A percentile compares a stretch with the other conserved stretches of the same genome.
Evolutionary conservation across 2,113 vertebrate species (phyloP).

Genomic region (Crocuta crocuta): DNA sequence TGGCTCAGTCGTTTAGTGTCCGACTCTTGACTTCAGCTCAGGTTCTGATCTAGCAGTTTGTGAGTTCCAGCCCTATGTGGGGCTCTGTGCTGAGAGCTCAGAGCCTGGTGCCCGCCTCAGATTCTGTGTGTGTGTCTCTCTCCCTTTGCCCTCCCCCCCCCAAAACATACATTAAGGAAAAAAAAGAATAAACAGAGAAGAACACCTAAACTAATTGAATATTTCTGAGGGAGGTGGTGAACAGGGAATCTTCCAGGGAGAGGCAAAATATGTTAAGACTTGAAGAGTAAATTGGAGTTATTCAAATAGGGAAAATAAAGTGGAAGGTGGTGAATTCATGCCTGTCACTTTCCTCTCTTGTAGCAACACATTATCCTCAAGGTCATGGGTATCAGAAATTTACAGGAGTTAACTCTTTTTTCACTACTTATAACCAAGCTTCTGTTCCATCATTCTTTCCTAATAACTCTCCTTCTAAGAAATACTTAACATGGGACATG

Average conservation of each 20-base stretch:
- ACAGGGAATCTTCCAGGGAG: not conserved
- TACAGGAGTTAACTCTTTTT: not conserved
- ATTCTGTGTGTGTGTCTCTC: too few relatives aligned
- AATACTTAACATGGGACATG: not conserved
- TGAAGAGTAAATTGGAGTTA: not conserved
- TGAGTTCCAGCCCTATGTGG: too few relatives aligned
- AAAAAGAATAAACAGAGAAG: not conserved
- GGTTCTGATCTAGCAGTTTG: too few relatives aligned
- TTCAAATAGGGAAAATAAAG: not conserved
- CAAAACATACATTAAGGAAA: too few relatives aligned
- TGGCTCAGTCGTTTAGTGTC: too few relatives aligned
- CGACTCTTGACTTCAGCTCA: too few relatives aligned
- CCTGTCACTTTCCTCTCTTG: not conserved
- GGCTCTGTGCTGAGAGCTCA: too few relatives aligned
- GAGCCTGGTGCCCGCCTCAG: too few relatives aligned
- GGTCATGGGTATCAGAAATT: not conserved
- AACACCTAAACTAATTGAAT: not conserved
- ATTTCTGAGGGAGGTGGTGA: not conserved
- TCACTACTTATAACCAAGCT: not conserved
- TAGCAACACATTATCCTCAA: not conserved
- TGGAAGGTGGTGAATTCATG: not conserved
- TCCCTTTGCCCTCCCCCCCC: too few relatives aligned
- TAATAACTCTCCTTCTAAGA: not conserved
- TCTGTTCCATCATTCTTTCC: not conserved
- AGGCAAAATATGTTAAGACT: not conserved